Evolutionary conservation across 2,888 invertebrate genomes (phyloP), one percentile per base, ranked within the genome.

Genomic region (Drosophila neotestacea): DNA sequence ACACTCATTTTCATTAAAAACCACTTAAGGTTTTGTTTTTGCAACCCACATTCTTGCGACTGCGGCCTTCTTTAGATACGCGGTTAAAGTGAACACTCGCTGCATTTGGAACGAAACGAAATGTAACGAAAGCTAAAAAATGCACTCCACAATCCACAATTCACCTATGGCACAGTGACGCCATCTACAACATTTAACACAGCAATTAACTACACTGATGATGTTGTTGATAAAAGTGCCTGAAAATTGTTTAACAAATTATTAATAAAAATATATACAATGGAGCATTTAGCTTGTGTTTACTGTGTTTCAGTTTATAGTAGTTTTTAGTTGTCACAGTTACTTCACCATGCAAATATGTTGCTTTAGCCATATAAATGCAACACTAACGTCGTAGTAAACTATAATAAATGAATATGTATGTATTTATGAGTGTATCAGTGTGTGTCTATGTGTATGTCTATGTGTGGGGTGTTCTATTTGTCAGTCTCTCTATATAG

Each of bases 341-440:
- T 85, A 88, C 88, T 86, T 85, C 85, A 85, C 79, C 84, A 88
- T 76, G 84, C 88, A 85, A 85, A 88, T 86, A 85, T 85, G 85
- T 86, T 76, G 85, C 73, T 79, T 59, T 85, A 58, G 59, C 85
- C 85, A 86, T 85, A 81, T 39, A 80, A 83, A 88, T 81, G 73
- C 71, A 82, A 47, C 38, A 60, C 47, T 63, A 70, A 30, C 63
- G 71, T 55, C 59, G 55, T 38, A 38, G 56, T 58, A 36, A 48
- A 50, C 48, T 48, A 28, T 28, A 58, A 30, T 41, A 62, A 47
- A 39, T 41, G 6, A 36, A 39, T 28, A 10, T 5, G 5, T 47
- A 22, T 41, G 4, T 13, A 13, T 13, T 3, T 7, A n/a, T 30
- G 2, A 9, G 2, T 5, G 10, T 39, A n/a, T 28, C 22, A 22